Percentiles rank a stretch among this genome's conserved stretches.
Conservation (phyloP, 2,797 vertebrate genomes). For the Graptemys geographica region DNA sequence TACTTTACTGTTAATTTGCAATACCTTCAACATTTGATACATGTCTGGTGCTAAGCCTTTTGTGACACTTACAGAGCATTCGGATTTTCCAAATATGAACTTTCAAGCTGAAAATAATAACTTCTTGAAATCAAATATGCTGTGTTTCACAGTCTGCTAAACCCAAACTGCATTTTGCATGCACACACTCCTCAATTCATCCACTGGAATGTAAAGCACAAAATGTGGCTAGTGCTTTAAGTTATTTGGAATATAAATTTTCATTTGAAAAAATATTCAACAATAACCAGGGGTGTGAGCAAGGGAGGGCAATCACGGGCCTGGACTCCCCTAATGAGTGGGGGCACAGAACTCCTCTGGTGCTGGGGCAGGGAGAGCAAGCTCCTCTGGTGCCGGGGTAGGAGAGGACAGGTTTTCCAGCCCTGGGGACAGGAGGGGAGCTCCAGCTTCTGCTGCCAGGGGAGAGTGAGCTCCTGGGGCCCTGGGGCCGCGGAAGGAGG, state of each 20-base stretch:
- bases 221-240: not conserved
- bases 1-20: not conserved
- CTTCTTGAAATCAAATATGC: not conserved
- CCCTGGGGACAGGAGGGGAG: too few species aligned
- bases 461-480: too few species aligned
- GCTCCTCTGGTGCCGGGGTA: too few species aligned
- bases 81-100: constrained; percentile 29
- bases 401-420: too few species aligned
- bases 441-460: too few species aligned
- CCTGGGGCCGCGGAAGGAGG: too few species aligned
- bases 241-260: not conserved
- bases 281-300: not conserved
- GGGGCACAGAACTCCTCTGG: too few species aligned
- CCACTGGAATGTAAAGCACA: not conserved
- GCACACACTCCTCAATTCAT: not conserved
- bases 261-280: not conserved
- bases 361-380: too few species aligned
- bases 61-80: not conserved
- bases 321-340: too few species aligned
- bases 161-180: not conserved
- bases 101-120: constrained; percentile 13
- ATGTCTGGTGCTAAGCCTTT: not conserved
- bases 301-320: too few species aligned
- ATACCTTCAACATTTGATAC: constrained; percentile 9
- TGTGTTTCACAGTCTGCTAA: not conserved